Base-by-base conservation (phyloP, 2,113 vertebrate species). In the Eulemur rufifrons region DNA sequence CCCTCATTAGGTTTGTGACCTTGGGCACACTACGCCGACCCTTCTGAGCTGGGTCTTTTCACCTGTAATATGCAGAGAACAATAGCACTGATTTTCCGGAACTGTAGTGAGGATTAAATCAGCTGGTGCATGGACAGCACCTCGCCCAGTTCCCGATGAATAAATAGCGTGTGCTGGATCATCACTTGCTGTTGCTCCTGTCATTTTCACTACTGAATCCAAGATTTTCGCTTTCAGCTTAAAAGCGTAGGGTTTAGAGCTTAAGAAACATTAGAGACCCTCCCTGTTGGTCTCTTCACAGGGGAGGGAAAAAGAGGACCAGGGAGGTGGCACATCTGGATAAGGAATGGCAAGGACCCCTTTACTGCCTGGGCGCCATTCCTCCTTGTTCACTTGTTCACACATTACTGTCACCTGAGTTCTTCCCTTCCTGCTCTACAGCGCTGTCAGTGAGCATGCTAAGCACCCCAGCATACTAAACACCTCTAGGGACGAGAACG, bases 311-410 rank as follows among this genome's bases (percentile, higher is more conserved):
- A 34, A 73, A 7, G 89, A 61, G 23, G 56, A 5, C 47, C 9
- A 21, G 42, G 18, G 45, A 18, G 3, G 21, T 34, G 9, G 4
- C 10, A 1, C 1, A 17, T 74, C 29, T 54, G 10, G 12, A 29
- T 10, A 47, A n/a, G 17, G 0, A 27, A 82, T 32, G 23, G 13
- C 25, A 8, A 32, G 47, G 39, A 8, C n/a, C 47, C 69, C 17
- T 32, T 8, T 25, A 2, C 12, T 18, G 50, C 0, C n/a, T 25
- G 2, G 2, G 20, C 2, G 0, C 9, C 2, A 0, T 23, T 32
- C 54, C n/a, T 20, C 25, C 20, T 63, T 6, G 15, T 27, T 66
- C 45, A 50, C 69, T 37, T 45, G 17, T 34, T 39, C 37, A 37
- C 20, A 27, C 5, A 8, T 23, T 10, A 20, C 8, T 29, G 2